phyloP scores from a whole-genome alignment of 2,888 invertebrate species.

The Drosophila rellima region DNA sequence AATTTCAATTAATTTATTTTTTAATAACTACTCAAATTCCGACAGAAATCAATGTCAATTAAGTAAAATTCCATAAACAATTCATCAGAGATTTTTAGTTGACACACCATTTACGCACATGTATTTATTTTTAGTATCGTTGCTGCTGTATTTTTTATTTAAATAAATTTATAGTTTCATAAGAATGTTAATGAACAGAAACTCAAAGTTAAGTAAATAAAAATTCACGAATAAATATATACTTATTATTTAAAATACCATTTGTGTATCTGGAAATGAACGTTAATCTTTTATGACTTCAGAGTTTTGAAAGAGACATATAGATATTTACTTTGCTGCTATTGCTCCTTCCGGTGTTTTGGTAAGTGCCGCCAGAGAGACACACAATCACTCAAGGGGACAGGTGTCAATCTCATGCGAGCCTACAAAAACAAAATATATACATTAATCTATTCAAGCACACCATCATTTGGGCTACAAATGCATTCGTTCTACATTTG shows the following conservation, averaged over 20 bases:
- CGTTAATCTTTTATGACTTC: neutral
- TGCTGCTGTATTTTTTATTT: conserved; percentile 29
- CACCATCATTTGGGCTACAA: neutral
- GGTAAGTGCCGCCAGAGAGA: neutral
- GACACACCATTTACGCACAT: conserved; percentile 9
- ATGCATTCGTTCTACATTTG: neutral
- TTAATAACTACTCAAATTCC: conserved; percentile 25
- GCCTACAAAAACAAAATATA: too few relatives aligned
- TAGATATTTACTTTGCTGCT: too few relatives aligned
- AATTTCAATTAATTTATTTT: neutral
- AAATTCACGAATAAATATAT: conserved; percentile 42
- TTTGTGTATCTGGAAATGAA: neutral
- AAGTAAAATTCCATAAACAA: conserved; percentile 32
- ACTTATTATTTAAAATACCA: neutral
- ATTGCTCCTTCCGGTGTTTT: too few relatives aligned
- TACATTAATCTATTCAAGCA: neutral
- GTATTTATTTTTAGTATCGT: conserved; percentile 28
- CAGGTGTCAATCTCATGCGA: neutral
- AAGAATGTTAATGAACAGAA: conserved; percentile 23
- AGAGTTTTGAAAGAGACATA: neutral
- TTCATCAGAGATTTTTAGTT: conserved; percentile 14
- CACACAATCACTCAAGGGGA: neutral
- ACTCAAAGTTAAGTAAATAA: conserved; percentile 34
- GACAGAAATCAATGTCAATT: conserved; percentile 63
- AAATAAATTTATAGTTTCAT: conserved; percentile 29